Evolutionary conservation across 1,140 invertebrate species (phyloP), one percentile per base, ranked within the genome.

Genomic region (Sipha flava): DNA sequence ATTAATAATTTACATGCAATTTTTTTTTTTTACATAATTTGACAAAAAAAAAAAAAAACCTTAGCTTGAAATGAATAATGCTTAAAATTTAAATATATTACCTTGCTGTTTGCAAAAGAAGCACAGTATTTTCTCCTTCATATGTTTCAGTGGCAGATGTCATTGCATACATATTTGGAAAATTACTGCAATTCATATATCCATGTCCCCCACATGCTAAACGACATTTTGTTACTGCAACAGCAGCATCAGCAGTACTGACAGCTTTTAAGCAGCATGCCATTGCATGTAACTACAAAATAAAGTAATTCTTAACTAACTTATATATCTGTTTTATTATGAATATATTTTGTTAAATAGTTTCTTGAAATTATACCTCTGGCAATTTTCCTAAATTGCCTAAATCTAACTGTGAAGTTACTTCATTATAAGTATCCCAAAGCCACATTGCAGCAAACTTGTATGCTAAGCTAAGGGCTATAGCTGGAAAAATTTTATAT

Each of bases 61-160:
- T n/a, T n/a, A n/a, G n/a, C n/a, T n/a, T n/a, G n/a, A n/a, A n/a
- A n/a, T n/a, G n/a, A n/a, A n/a, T n/a, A n/a, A n/a, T n/a, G n/a
- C n/a, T 37, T 68, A 3, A 37, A 77, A 70, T 3, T 43, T 43
- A 43, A 12, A 43, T 6, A 6, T 7, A 26, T 81, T 84, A 92
- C 88, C 93, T 90, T 3, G 95, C 95, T 1, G 93, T 95, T 87
- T 98, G 96, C 3, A 97, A 86, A 57, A 94, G 87, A 82, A 98
- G 87, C 14, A 98, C 95, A 1, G 95, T 96, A 84, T 98, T 97
- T 87, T 98, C 95, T 10, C 96, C 96, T 87, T 98, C 96, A 84
- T 97, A 97, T 3, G 95, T 98, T 85, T 93, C 94, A 62, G 92
- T 90, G 37, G 95, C 95, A 1, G 93, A 94, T 6, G 91, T 89